Conservation (phyloP, 2,888 invertebrate genomes). For the Callinectes sapidus region DNA sequence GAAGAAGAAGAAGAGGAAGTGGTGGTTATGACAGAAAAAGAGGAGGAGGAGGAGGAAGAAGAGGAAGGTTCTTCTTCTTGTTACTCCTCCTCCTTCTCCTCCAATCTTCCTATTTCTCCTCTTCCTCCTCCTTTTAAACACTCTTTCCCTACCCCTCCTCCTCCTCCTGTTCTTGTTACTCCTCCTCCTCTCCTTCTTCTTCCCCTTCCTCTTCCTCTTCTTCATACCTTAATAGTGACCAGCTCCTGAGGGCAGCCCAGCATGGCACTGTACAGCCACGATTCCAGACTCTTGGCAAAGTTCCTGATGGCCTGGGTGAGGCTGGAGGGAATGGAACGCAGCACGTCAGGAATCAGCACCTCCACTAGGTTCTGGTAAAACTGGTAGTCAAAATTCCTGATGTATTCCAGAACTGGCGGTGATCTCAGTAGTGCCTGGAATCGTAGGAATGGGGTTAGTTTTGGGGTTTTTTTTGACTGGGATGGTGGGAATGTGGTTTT, state of each 20-base stretch:
- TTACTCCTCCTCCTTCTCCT: too few relatives aligned
- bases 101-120: background rate
- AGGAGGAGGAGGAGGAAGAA: too few relatives aligned
- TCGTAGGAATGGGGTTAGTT: too few relatives aligned
- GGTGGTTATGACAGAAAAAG: too few relatives aligned
- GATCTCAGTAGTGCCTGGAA: constrained; percentile 82
- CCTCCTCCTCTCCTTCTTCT: background rate
- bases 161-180: background rate
- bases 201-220: background rate
- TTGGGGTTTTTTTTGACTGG: too few relatives aligned
- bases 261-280: constrained; percentile 89
- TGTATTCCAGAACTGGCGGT: constrained; percentile 86
- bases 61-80: too few relatives aligned
- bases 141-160: too few relatives aligned
- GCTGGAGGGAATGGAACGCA: constrained; percentile 93
- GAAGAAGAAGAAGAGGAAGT: too few relatives aligned
- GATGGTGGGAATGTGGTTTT: too few relatives aligned
- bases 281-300: constrained; percentile 94
- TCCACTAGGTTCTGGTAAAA: constrained; percentile 98
- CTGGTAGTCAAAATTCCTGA: constrained; percentile 89
- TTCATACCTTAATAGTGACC: constrained; percentile 85
- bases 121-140: background rate
- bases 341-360: constrained; percentile 95
- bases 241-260: constrained; percentile 88
- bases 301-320: constrained; percentile 94